These are phyloP conservation scores for Buphagus erythrorhynchus DNA, from an alignment of 2,797 vertebrate genomes.

Conservation along the genomic window DNA sequence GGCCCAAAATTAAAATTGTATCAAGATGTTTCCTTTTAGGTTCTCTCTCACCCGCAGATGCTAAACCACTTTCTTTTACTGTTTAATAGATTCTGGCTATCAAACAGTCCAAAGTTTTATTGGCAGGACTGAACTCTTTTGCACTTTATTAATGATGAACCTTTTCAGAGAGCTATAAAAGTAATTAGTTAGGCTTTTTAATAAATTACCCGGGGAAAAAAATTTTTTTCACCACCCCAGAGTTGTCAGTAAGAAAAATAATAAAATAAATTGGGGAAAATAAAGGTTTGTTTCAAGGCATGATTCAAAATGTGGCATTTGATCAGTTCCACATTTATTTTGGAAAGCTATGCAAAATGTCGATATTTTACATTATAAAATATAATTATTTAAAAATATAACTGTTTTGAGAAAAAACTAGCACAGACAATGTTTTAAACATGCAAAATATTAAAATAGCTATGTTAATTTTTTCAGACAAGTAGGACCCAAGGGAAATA, in stretches of 20 bases:
- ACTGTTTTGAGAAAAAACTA: background rate
- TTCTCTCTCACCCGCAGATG: background rate
- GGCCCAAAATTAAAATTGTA: background rate
- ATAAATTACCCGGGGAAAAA: background rate
- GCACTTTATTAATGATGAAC: background rate
- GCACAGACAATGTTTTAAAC: background rate
- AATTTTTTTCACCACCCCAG: background rate
- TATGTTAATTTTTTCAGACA: background rate
- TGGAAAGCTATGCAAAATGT: background rate
- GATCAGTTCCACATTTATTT: background rate
- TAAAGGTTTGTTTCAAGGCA: background rate
- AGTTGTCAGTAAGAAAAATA: background rate
- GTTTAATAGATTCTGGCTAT: constrained; percentile 36
- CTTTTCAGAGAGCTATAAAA: background rate
- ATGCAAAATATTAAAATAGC: background rate
- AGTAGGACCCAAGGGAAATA: background rate
- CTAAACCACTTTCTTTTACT: background rate
- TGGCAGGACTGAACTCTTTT: background rate
- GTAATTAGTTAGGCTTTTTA: background rate
- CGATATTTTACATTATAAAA: background rate
- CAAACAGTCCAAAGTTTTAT: constrained; percentile 31
- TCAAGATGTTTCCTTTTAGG: background rate
- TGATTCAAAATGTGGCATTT: background rate
- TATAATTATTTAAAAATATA: background rate
- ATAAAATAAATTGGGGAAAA: background rate